Evolutionary conservation across 2,888 invertebrate genomes (phyloP).

Genomic region (Mantis religiosa): DNA sequence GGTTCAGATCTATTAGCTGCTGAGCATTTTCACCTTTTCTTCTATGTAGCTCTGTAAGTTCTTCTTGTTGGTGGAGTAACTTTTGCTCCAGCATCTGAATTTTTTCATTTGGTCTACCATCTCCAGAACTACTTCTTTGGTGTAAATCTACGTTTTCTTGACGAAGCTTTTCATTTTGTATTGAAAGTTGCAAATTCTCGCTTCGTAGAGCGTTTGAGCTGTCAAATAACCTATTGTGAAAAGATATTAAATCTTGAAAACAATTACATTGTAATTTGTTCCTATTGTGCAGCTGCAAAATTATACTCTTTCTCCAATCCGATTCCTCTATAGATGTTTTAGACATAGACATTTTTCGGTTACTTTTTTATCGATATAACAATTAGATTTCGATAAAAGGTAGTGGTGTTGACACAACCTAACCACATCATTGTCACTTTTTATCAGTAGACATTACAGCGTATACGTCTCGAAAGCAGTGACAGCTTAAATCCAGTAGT

Average conservation of each 20-base stretch:
- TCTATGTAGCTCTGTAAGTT: slow-evolving; percentile 83
- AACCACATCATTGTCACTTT: background rate
- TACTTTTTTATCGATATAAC: background rate
- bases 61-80: slow-evolving; percentile 82
- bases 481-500: background rate
- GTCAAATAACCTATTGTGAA: slow-evolving; percentile 86
- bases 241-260: slow-evolving; percentile 74
- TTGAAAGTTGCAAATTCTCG: slow-evolving; percentile 79
- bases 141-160: slow-evolving; percentile 50
- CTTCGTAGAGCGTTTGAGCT: slow-evolving; percentile 71
- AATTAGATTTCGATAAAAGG: background rate
- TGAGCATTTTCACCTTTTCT: slow-evolving; percentile 90
- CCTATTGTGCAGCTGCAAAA: slow-evolving; percentile 65
- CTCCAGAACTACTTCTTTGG: slow-evolving; percentile 39
- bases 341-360: slow-evolving; percentile 30
- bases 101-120: slow-evolving; percentile 48
- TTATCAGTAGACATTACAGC: background rate
- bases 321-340: slow-evolving; percentile 17
- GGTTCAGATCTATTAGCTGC: slow-evolving; percentile 85
- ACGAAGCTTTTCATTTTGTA: slow-evolving; percentile 79
- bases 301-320: slow-evolving; percentile 66
- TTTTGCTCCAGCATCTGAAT: slow-evolving; percentile 80
- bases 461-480: background rate
- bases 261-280: slow-evolving; percentile 70
- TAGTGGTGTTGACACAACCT: background rate